A percentile compares a stretch with the other conserved stretches of the same genome.
phyloP scores from a whole-genome alignment of 2,113 vertebrate genomes.

The Cisticola juncidis region DNA sequence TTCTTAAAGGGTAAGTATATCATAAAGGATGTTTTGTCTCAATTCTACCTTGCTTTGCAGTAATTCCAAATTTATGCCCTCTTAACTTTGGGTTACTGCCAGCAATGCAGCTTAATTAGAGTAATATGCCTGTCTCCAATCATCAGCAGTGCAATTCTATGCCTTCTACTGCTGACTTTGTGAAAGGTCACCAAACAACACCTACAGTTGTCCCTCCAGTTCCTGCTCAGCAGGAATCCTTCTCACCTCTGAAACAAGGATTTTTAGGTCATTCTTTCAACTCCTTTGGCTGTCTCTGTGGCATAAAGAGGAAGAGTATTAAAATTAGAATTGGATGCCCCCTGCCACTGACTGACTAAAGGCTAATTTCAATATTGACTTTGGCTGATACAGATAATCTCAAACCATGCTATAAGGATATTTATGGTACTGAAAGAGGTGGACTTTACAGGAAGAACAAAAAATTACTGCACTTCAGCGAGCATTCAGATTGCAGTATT shows the following conservation, averaged over 20 bases:
- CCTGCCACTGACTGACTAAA: not conserved
- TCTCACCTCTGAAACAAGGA: not conserved
- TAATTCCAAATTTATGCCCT: not conserved
- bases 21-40: not conserved
- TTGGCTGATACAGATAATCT: not conserved
- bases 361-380: not conserved
- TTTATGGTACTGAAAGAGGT: not conserved
- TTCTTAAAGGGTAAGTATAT: not conserved
- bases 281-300: not conserved
- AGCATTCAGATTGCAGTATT: conserved; percentile 25
- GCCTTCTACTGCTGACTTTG: not conserved
- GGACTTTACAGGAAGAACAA: conserved; percentile 4
- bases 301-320: not conserved
- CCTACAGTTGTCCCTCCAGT: not conserved
- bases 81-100: not conserved
- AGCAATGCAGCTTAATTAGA: not conserved
- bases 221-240: not conserved
- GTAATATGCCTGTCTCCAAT: not conserved
- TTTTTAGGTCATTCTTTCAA: not conserved
- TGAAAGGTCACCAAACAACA: not conserved
- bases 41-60: not conserved
- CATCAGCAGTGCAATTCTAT: not conserved
- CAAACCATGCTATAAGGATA: not conserved
- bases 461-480: conserved; percentile 1
- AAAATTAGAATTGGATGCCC: not conserved